Percentiles rank a stretch among this genome's conserved stretches.
These are phyloP conservation scores for Tetramorium parvispinum DNA, from an alignment of 1,140 invertebrate genomes.

Conservation along the genomic window DNA sequence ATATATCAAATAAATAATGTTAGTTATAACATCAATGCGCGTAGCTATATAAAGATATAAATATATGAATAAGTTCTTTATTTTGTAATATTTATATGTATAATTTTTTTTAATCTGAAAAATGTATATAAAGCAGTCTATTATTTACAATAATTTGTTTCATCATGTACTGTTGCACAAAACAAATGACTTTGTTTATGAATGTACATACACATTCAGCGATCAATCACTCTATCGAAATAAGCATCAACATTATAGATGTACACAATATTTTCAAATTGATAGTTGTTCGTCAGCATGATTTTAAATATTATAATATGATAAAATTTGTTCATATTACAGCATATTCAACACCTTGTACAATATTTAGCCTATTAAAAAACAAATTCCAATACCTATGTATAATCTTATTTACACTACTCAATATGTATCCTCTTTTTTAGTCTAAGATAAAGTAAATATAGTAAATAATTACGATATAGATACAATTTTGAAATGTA, in stretches of 20 bases:
- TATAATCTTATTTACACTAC: conserved; percentile 26
- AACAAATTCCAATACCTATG: conserved; percentile 10
- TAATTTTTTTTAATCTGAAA: conserved; percentile 40
- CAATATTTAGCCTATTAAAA: not conserved
- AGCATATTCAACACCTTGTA: not conserved
- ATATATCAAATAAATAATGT: conserved; percentile 64
- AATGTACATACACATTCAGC: conserved; percentile 27
- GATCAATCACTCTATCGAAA: conserved; percentile 1
- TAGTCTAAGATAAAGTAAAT: conserved; percentile 26
- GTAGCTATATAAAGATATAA: conserved; percentile 34
- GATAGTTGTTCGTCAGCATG: not conserved
- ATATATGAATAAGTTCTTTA: conserved; percentile 44
- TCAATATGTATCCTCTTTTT: not conserved
- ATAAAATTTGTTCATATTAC: conserved; percentile 35
- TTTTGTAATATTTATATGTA: conserved; percentile 46
- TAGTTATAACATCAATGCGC: conserved; percentile 22
- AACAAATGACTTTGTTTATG: conserved; percentile 11
- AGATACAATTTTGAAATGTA: conserved; percentile 20
- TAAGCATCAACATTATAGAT: conserved; percentile 3
- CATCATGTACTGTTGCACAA: conserved; percentile 33
- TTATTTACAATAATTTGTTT: conserved; percentile 65
- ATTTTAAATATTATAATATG: conserved; percentile 17
- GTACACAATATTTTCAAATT: conserved; percentile 13
- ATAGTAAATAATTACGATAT: conserved; percentile 36
- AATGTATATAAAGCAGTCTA: conserved; percentile 26